Evolutionary conservation across 2,797 vertebrate species (phyloP), one percentile per base, ranked within the genome.

Genomic region (Nyctalus aviator): DNA sequence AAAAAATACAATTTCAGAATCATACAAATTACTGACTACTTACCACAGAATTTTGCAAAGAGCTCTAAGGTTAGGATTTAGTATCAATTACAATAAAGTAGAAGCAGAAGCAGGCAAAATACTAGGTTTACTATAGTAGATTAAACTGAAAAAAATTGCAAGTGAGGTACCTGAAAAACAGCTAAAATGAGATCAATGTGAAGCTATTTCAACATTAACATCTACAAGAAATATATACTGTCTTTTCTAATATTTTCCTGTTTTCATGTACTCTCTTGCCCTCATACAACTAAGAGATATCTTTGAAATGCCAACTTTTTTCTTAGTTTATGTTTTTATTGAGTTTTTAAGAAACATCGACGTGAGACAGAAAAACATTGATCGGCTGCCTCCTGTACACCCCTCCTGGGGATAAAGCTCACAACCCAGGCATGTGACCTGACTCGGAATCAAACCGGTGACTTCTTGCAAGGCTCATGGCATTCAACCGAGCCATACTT

Each of bases 1-100:
- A 78, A 75, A 92, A 93, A 93, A 57, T 71, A 93, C 10, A 83
- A 79, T 87, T 95, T 91, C 57, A 84, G 35, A 95, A 90, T 66
- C 62, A 37, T 20, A 82, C 55, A 72, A 91, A 90, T 90, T 77
- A 76, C 8, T 84, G 27, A 77, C 41, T 8, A 62, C 14, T 89
- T 94, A 89, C 83, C 64, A 81, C 1, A 82, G 35, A 25, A 93
- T 66, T 94, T 84, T 90, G 55, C 23, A 72, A 91, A 91, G 37
- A 86, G 9, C 11, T 85, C 73, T 41, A 90, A 59, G 37, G 76
- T 86, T 64, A 95, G 55, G 44, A 93, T 15, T 90, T 23, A 84
- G 7, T 59, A 68, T 3, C 69, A 93, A 71, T 18, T 84, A 68
- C 92, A 83, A 83, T 41, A 14, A 93, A 91, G 46, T 66, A 4